Evolutionary conservation across 2,113 vertebrate genomes (phyloP), one percentile per base, ranked within the genome.

Genomic region (Melozone crissalis): DNA sequence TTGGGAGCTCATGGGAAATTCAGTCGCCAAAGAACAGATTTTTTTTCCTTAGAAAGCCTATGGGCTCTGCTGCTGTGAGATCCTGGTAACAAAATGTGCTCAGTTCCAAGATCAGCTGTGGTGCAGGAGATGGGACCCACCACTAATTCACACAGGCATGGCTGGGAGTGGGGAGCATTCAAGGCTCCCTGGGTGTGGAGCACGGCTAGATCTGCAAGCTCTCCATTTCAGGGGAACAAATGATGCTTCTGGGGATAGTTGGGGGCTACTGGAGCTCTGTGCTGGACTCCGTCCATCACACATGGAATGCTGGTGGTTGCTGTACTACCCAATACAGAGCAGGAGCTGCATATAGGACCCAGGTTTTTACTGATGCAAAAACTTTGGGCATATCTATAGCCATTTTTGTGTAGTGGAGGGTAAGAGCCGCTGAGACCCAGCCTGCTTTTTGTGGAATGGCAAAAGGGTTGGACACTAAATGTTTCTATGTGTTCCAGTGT

Each of bases 51-150:
- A 51, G 52, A 79, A 94, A 90, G 12, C 20, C 39, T 65, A 11
- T 1, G 1, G 58, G 39, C 6, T 41, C 47, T 54, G 23, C 19
- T 4, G 0, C 41, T 84, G 23, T 0, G 1, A 82, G 35, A 62
- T 46, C 16, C 22, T 0, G 0, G 23, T 8, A 63, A 23, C 44
- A 59, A 87, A 73, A 41, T 19, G 2, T 1, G 3, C 69, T 78
- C 61, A 19, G 10, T 21, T 79, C 52, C 43, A 72, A 58, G 43
- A 39, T 20, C 33, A 69, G 51, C 19, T 28, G 10, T 31, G 66
- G 16, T 11, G 37, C 57, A 44, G 43, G n/a, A 72, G 19, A 18
- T 54, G 84, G 21, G n/a, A 67, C 8, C n/a, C 37, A 44, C 30
- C 15, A 15, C 15, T 49, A 51, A 11, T 62, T 77, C 24, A 10